These are phyloP conservation scores for Sardina pilchardus DNA, from an alignment of 2,113 vertebrate genomes.

Conservation along the genomic window DNA sequence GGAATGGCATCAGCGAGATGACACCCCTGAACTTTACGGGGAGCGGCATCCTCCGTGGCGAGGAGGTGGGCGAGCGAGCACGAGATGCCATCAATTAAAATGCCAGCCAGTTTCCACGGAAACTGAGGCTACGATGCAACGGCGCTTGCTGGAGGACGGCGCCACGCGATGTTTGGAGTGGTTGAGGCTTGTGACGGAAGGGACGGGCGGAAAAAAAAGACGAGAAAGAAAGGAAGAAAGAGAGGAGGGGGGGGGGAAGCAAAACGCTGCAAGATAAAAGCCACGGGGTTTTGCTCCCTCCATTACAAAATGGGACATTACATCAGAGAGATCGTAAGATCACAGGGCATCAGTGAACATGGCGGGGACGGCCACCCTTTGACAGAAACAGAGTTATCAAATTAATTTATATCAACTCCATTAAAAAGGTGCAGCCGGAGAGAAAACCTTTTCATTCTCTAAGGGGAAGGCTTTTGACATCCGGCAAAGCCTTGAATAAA, in stretches of 20 bases:
- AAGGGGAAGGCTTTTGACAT: background rate
- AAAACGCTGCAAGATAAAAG: slow-evolving; percentile 3
- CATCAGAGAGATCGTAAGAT: slow-evolving; percentile 21
- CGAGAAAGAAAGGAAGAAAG: slow-evolving; percentile 29
- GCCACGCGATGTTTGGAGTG: slow-evolving; percentile 63
- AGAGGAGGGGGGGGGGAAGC: background rate
- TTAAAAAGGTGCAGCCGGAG: slow-evolving; percentile 19
- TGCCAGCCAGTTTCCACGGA: slow-evolving; percentile 70
- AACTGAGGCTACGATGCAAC: slow-evolving; percentile 64
- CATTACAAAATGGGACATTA: slow-evolving; percentile 25
- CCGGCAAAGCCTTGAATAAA: background rate
- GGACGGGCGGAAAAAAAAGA: slow-evolving; percentile 29
- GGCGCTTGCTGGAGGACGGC: slow-evolving; percentile 58
- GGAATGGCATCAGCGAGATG: slow-evolving; percentile 16
- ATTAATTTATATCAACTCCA: slow-evolving; percentile 20
- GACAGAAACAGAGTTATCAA: slow-evolving; percentile 22
- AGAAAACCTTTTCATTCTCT: slow-evolving; percentile 16
- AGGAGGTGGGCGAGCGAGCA: slow-evolving; percentile 67
- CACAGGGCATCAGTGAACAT: slow-evolving; percentile 23
- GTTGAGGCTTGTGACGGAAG: slow-evolving; percentile 23
- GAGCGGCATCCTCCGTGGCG: slow-evolving; percentile 51
- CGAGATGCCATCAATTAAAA: slow-evolving; percentile 69
- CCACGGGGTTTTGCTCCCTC: slow-evolving; percentile 9
- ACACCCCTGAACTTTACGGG: slow-evolving; percentile 29
- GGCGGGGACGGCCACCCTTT: background rate